These are phyloP conservation scores for Phasianus colchicus DNA, from an alignment of 2,113 vertebrate genomes.

Conservation along the genomic window DNA sequence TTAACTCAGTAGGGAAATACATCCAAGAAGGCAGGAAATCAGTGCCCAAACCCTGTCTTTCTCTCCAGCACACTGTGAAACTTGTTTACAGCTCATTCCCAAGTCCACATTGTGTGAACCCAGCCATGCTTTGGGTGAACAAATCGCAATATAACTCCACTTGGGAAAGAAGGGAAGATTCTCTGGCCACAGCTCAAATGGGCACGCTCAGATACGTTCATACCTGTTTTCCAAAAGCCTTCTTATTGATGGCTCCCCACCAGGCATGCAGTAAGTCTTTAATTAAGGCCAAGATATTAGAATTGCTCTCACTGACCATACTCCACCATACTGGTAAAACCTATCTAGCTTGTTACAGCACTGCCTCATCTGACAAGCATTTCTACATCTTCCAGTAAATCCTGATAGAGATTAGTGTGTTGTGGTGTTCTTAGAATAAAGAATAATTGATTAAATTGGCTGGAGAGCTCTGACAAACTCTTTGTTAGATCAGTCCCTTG, in stretches of 20 bases:
- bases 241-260: neutral
- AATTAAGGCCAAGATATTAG: neutral
- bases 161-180: neutral
- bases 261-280: neutral
- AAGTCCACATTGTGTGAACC: rapidly evolving
- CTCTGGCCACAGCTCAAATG: neutral
- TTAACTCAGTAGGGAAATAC: neutral
- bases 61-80: neutral
- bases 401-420: neutral
- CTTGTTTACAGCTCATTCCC: neutral
- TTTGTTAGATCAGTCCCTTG: neutral
- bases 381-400: neutral
- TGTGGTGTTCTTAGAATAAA: neutral
- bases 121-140: neutral
- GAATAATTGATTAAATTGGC: neutral
- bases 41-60: neutral
- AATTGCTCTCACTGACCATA: neutral
- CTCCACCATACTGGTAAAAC: neutral
- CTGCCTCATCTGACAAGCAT: neutral
- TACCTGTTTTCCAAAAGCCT: neutral
- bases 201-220: neutral
- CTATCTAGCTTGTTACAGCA: neutral
- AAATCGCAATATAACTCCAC: rapidly evolving
- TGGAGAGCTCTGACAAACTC: neutral
- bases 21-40: neutral